Conservation (phyloP, 2,888 invertebrate genomes). For the Lagria hirta region DNA sequence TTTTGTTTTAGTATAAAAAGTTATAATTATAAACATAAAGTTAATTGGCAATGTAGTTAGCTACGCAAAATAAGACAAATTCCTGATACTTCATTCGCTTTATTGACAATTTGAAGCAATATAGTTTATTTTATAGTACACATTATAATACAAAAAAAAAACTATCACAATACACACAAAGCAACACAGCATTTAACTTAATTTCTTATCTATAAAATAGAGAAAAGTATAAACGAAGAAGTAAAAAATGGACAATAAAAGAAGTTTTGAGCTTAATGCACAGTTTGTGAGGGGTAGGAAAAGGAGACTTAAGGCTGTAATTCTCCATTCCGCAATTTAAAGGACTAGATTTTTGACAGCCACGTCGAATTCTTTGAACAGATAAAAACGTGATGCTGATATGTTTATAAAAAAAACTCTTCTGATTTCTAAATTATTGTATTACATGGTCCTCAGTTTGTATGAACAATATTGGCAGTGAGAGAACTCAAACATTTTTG, state of each 20-base stretch:
- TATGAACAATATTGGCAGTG: constrained; percentile 26
- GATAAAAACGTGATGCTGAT: constrained; percentile 23
- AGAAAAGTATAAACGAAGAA: constrained; percentile 11
- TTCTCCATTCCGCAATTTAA: constrained; percentile 40
- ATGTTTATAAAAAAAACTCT: constrained; percentile 24
- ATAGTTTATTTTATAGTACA: constrained; percentile 56
- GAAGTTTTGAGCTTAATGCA: constrained; percentile 10
- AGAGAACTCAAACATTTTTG: constrained; percentile 25
- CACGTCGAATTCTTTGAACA: constrained; percentile 33
- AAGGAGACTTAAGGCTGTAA: constrained; percentile 22
- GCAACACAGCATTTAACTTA: constrained; percentile 43
- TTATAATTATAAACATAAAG: too few species aligned
- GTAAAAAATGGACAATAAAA: constrained; percentile 13
- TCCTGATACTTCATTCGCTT: constrained; percentile 27
- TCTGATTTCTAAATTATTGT: constrained; percentile 25
- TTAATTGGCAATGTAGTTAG: too few species aligned
- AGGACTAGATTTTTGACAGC: constrained; percentile 54
- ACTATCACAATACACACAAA: constrained; percentile 56
- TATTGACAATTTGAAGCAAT: constrained; percentile 50
- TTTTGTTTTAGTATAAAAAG: too few species aligned
- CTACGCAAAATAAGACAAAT: constrained; percentile 33
- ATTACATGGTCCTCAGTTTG: constrained; percentile 37
- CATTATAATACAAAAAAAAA: constrained; percentile 66
- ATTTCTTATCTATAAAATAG: constrained; percentile 15
- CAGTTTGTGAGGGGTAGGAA: constrained; percentile 21